Evolutionary conservation across 1,140 invertebrate genomes (phyloP).

Genomic region (Tribolium castaneum): DNA sequence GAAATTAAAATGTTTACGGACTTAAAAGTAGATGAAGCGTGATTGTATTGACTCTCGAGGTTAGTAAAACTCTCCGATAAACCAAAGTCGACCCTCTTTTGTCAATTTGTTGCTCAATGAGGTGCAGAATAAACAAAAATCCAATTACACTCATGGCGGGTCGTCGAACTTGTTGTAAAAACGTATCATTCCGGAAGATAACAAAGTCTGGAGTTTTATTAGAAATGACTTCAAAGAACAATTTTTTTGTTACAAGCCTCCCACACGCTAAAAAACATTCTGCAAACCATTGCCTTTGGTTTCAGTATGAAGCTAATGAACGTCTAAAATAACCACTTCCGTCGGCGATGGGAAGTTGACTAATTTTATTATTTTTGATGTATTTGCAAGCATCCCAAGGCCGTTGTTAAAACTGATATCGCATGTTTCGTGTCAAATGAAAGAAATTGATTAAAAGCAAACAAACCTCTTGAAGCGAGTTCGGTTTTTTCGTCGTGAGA

Average conservation of each 20-base stretch:
- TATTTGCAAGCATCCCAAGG: slow-evolving; percentile 8
- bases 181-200: neutral
- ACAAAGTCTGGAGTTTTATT: neutral
- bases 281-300: neutral
- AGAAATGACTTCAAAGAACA: neutral
- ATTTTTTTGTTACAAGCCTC: neutral
- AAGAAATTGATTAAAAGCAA: neutral
- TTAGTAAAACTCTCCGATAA: neutral
- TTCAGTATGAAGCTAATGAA: neutral
- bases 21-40: neutral
- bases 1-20: too few species aligned
- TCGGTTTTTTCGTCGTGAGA: slow-evolving; percentile 93
- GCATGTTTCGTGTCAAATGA: neutral
- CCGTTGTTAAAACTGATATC: neutral
- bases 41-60: neutral
- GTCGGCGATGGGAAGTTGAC: slow-evolving; percentile 16
- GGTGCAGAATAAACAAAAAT: slow-evolving; percentile 8
- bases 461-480: slow-evolving; percentile 89
- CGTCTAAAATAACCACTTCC: slow-evolving; percentile 21
- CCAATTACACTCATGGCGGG: neutral
- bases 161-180: neutral
- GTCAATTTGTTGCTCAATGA: neutral
- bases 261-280: neutral
- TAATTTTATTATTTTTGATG: slow-evolving; percentile 3
- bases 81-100: neutral